phyloP scores from a whole-genome alignment of 2,888 invertebrate genomes.

The Drosophila sordidapex region DNA sequence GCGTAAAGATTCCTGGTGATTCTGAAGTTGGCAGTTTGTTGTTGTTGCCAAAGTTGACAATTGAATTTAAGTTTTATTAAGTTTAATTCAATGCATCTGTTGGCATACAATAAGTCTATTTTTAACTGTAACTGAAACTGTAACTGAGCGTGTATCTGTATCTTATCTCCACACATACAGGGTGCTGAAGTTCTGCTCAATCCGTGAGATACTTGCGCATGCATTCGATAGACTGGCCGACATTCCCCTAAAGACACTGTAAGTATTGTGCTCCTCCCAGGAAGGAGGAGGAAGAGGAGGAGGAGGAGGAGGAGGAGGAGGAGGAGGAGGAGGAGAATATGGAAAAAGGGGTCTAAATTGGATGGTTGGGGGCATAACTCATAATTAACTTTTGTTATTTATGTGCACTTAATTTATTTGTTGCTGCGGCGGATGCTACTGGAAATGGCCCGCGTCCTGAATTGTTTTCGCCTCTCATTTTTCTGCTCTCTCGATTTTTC shows the following conservation, averaged over 20 bases:
- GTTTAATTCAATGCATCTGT: constrained; percentile 37
- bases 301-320: too few relatives aligned
- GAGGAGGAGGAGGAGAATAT: too few relatives aligned
- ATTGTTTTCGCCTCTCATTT: constrained; percentile 1
- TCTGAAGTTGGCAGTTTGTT: constrained; percentile 1
- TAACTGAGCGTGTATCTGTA: background rate
- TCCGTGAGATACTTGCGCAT: constrained; percentile 80
- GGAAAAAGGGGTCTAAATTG: background rate
- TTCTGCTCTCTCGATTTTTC: constrained; percentile 39
- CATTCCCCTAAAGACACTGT: constrained; percentile 81
- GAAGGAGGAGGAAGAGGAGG: too few relatives aligned
- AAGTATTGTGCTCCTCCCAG: constrained; percentile 49
- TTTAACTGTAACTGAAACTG: constrained; percentile 12
- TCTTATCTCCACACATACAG: constrained; percentile 63
- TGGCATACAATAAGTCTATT: constrained; percentile 1
- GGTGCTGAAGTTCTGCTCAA: constrained; percentile 85
- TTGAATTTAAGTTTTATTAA: constrained; percentile 47
- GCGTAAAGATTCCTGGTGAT: constrained; percentile 4
- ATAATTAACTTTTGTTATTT: constrained; percentile 72
- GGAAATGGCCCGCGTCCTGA: constrained; percentile 31
- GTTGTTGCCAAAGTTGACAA: too few relatives aligned
- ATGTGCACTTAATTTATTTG: constrained; percentile 70
- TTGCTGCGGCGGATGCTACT: constrained; percentile 9
- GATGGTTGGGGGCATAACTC: constrained; percentile 51
- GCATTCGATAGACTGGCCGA: constrained; percentile 83